Conservation (phyloP, 2,113 vertebrate genomes). For the Pseudolaguvia tuberculata region DNA sequence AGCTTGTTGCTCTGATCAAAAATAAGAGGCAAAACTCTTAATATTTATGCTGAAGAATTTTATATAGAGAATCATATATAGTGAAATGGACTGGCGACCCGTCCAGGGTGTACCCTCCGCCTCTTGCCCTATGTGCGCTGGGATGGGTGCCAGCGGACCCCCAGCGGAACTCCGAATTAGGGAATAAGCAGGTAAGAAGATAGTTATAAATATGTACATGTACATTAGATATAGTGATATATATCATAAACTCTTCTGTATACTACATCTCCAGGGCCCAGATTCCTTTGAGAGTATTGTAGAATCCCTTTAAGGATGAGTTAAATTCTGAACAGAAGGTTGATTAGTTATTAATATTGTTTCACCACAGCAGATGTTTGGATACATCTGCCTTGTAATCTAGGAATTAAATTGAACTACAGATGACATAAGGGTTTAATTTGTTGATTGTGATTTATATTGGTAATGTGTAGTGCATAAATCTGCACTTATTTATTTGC, state of each 20-base stretch:
- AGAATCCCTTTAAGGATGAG: constrained; percentile 22
- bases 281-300: constrained; percentile 15
- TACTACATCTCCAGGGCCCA: neutral
- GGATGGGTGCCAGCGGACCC: too few relatives aligned
- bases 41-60: neutral
- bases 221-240: too few relatives aligned
- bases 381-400: constrained; percentile 26
- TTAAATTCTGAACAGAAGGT: constrained; percentile 25
- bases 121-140: too few relatives aligned
- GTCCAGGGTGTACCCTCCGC: too few relatives aligned
- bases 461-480: neutral
- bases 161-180: too few relatives aligned
- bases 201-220: too few relatives aligned
- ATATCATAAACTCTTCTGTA: neutral
- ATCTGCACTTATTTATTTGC: neutral
- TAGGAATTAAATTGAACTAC: constrained; percentile 24
- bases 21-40: neutral
- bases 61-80: neutral
- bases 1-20: constrained; percentile 2
- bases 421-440: constrained; percentile 9
- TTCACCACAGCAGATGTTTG: constrained; percentile 37
- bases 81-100: too few relatives aligned
- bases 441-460: constrained; percentile 6
- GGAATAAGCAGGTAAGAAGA: too few relatives aligned
- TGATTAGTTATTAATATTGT: constrained; percentile 37